Percentiles rank a stretch among this genome's conserved stretches.
phyloP scores from a whole-genome alignment of 2,888 invertebrate species.

The Pelosia muscerda region DNA sequence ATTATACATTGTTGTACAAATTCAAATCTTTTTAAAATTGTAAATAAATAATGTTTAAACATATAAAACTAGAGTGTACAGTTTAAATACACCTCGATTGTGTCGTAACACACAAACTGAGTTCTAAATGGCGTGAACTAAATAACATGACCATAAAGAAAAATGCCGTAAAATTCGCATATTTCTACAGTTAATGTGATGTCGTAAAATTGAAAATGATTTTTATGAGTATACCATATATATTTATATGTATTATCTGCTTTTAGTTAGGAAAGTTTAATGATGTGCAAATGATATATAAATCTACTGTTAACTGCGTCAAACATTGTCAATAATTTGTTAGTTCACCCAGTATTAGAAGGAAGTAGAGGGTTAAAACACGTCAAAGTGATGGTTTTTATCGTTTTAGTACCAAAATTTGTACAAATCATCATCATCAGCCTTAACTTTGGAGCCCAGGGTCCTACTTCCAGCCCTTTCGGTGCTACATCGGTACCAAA shows the following conservation, averaged over 20 bases:
- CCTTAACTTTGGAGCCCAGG: too few species aligned
- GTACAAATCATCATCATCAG: too few species aligned
- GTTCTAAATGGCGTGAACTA: slow-evolving; percentile 24
- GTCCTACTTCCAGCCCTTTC: too few species aligned
- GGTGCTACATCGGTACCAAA: too few species aligned
- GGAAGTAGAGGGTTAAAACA: too few species aligned
- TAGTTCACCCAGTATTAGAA: too few species aligned
- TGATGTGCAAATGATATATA: slow-evolving; percentile 23
- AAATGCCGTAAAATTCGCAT: slow-evolving; percentile 43
- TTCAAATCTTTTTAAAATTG: too few species aligned
- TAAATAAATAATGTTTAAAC: not conserved
- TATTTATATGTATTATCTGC: slow-evolving; percentile 33
- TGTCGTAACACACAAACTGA: slow-evolving; percentile 7
- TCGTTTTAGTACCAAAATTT: too few species aligned
- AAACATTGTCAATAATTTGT: too few species aligned
- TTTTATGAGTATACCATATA: slow-evolving; percentile 34
- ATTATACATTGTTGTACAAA: too few species aligned
- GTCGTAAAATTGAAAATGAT: slow-evolving; percentile 51
- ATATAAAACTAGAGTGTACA: not conserved
- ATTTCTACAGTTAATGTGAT: slow-evolving; percentile 44
- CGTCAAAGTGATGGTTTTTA: too few species aligned
- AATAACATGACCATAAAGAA: slow-evolving; percentile 37
- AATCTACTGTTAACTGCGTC: too few species aligned
- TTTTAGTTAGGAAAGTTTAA: slow-evolving; percentile 32
- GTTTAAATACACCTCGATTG: not conserved